These are phyloP conservation scores for Drepana arcuata DNA, from an alignment of 1,140 invertebrate species.

Conservation along the genomic window DNA sequence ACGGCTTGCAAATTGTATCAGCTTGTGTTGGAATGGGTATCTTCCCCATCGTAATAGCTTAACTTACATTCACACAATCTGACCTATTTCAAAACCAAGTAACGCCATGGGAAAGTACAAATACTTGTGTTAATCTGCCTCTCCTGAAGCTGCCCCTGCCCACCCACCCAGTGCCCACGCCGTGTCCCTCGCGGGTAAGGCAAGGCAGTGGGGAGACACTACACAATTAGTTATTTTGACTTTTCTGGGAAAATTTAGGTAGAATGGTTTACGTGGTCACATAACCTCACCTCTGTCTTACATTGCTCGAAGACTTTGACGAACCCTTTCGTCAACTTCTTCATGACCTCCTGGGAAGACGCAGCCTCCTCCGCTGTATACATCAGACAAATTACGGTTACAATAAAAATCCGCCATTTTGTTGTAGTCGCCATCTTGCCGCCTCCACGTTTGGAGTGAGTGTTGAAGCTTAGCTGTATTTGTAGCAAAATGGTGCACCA, in stretches of 20 bases:
- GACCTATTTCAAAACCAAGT: too few species aligned
- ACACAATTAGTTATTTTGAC: background rate
- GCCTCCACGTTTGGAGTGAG: background rate
- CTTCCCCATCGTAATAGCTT: too few species aligned
- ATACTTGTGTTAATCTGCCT: background rate
- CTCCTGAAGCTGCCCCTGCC: too few species aligned
- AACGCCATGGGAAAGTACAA: background rate
- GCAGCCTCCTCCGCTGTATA: conserved; percentile 4
- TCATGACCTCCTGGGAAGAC: conserved; percentile 38
- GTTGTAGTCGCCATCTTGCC: conserved; percentile 24
- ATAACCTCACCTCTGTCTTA: conserved; percentile 34
- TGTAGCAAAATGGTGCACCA: too few species aligned
- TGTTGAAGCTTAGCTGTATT: too few species aligned
- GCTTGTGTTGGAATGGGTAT: too few species aligned
- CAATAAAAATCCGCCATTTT: conserved; percentile 20
- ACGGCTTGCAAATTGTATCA: too few species aligned
- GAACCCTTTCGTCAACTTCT: conserved; percentile 37
- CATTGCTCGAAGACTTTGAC: conserved; percentile 31
- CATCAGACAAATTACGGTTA: conserved; percentile 6
- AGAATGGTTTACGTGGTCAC: background rate
- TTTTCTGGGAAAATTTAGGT: background rate
- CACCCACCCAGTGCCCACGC: too few species aligned
- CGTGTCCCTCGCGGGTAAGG: too few species aligned
- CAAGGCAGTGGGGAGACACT: background rate
- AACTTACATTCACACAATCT: too few species aligned